Conservation (phyloP, 2,888 invertebrate species). For the Chalcis sispes region DNA sequence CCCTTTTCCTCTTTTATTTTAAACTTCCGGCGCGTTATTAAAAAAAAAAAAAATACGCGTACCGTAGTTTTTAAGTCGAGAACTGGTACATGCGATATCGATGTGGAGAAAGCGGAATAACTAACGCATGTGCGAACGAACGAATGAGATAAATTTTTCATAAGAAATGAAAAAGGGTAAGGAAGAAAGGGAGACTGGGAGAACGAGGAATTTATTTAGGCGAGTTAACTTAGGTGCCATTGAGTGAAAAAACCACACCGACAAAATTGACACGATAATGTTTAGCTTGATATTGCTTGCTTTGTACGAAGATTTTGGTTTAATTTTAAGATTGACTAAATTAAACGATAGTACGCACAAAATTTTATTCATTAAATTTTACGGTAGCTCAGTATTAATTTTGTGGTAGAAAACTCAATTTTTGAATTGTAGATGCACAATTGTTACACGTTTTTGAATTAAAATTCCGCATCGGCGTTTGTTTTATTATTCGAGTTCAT, state of each 20-base stretch:
- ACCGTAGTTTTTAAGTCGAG: constrained; percentile 59
- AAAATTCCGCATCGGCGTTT: too few species aligned
- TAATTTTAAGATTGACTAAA: constrained; percentile 33
- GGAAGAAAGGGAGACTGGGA: constrained; percentile 9
- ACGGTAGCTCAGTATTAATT: too few species aligned
- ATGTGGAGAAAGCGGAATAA: constrained; percentile 63
- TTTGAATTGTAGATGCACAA: too few species aligned
- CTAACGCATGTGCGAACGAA: constrained; percentile 70
- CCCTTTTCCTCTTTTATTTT: constrained; percentile 42
- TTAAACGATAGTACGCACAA: too few species aligned
- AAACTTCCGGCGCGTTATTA: too few species aligned
- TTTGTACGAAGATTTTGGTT: constrained; percentile 20
- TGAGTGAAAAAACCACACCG: too few species aligned
- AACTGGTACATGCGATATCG: constrained; percentile 66
- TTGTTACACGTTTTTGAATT: too few species aligned
- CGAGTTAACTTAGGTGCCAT: constrained; percentile 29
- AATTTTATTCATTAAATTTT: too few species aligned
- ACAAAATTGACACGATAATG: too few species aligned
- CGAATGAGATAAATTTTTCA: constrained; percentile 73
- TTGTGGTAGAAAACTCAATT: too few species aligned
- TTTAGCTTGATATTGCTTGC: constrained; percentile 23
- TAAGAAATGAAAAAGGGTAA: constrained; percentile 69
- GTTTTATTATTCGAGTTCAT: too few species aligned
- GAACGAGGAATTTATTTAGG: constrained; percentile 2
- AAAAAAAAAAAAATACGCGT: constrained; percentile 35